Evolutionary conservation across 2,888 invertebrate genomes (phyloP).

Genomic region (Monochamus alternatus): DNA sequence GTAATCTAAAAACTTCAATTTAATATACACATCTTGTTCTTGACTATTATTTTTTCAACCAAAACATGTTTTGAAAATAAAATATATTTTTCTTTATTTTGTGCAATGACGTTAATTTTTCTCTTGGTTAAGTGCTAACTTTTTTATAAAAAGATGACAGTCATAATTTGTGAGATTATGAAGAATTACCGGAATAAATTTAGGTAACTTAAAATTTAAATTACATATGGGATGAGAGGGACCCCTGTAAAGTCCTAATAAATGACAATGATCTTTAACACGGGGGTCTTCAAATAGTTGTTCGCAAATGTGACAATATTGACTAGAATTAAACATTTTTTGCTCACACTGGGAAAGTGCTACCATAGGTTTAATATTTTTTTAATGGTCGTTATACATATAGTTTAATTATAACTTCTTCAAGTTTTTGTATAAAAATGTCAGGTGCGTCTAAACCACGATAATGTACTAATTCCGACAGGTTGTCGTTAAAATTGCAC

Average conservation of each 20-base stretch:
- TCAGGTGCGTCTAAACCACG: not conserved
- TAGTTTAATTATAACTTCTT: not conserved
- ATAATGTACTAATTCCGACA: not conserved
- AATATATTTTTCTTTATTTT: slow-evolving; percentile 13
- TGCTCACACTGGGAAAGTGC: too few relatives aligned
- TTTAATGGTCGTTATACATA: not conserved
- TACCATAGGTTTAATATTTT: too few relatives aligned
- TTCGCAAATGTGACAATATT: not conserved
- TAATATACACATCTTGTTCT: not conserved
- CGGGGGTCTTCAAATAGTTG: not conserved
- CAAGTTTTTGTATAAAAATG: not conserved
- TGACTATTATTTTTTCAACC: not conserved
- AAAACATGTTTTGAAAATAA: slow-evolving; percentile 8
- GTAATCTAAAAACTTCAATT: slow-evolving; percentile 6
- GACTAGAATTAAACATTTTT: not conserved
- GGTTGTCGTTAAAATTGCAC: not conserved
- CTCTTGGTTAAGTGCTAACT: not conserved
- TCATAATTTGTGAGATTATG: too few relatives aligned
- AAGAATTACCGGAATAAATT: slow-evolving; percentile 2
- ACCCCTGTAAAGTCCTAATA: not conserved
- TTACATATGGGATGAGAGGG: not conserved
- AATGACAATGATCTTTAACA: not conserved
- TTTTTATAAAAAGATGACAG: not conserved
- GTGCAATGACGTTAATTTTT: not conserved
- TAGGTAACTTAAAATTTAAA: not conserved